phyloP scores from a whole-genome alignment of 2,797 vertebrate genomes.

The Characodon lateralis region DNA sequence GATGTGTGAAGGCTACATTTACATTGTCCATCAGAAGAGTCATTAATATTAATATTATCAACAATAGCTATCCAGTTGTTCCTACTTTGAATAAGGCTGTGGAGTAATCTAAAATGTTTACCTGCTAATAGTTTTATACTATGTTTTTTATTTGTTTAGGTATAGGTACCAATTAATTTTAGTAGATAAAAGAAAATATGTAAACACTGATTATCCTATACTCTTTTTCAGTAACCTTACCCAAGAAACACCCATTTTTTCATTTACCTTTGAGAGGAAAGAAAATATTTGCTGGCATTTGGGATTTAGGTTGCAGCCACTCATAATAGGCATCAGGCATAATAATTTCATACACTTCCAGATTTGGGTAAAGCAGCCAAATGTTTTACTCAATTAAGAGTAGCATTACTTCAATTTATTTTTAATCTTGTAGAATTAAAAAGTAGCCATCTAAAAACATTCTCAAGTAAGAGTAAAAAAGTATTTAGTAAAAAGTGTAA shows the following conservation, averaged over 20 bases:
- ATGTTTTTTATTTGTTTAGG: background rate
- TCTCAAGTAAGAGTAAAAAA: background rate
- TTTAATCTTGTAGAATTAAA: background rate
- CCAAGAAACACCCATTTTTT: background rate
- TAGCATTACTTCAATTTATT: background rate
- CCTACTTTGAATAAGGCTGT: background rate
- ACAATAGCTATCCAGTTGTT: background rate
- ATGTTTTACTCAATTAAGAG: background rate
- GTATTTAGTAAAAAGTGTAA: background rate
- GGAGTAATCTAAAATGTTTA: too few relatives aligned
- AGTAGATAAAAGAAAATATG: background rate
- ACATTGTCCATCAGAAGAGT: background rate
- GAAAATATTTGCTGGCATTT: background rate
- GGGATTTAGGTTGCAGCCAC: background rate
- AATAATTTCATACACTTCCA: background rate
- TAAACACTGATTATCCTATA: background rate
- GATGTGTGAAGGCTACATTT: background rate
- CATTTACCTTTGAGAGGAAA: background rate
- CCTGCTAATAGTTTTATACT: too few relatives aligned
- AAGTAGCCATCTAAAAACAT: background rate
- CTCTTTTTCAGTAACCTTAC: background rate
- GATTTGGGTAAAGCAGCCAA: background rate
- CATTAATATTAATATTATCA: background rate
- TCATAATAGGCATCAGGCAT: background rate
- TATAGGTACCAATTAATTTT: background rate